Percentiles rank a stretch among this genome's conserved stretches.
phyloP scores from a whole-genome alignment of 2,888 invertebrate genomes.

The Lycaena phlaeas region DNA sequence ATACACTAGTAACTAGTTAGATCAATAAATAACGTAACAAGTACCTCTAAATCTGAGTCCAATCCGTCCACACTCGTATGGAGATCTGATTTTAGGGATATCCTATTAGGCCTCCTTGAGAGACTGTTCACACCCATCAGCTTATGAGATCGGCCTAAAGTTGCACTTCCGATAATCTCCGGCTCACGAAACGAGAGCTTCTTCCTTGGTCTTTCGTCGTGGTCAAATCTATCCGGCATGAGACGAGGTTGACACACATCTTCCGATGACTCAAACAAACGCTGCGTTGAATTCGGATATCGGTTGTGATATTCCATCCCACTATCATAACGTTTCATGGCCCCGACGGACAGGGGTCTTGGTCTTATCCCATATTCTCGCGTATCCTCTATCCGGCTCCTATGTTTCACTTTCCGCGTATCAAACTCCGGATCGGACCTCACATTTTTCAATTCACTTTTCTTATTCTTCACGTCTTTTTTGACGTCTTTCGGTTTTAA shows the following conservation, averaged over 20 bases:
- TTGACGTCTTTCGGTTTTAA: conserved; percentile 59
- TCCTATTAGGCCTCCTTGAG: conserved; percentile 41
- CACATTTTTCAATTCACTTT: conserved; percentile 44
- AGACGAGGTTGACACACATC: conserved; percentile 53
- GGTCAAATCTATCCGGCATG: conserved; percentile 38
- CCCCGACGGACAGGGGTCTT: conserved; percentile 55
- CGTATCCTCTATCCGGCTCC: conserved; percentile 44
- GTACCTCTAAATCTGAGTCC: conserved; percentile 75
- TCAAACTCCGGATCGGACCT: conserved; percentile 57
- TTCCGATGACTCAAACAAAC: conserved; percentile 48
- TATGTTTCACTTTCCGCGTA: conserved; percentile 44
- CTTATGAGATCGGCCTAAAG: conserved; percentile 52
- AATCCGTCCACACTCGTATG: conserved; percentile 72
- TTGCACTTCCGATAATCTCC: conserved; percentile 73
- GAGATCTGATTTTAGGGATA: conserved; percentile 41
- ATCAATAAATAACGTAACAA: no score
- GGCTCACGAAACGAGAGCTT: conserved; percentile 92
- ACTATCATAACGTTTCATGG: conserved; percentile 45
- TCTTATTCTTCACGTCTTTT: conserved; percentile 61
- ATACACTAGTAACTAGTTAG: no score
- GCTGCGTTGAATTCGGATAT: conserved; percentile 31
- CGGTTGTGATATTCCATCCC: conserved; percentile 35
- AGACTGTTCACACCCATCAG: conserved; percentile 60
- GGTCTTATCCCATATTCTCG: conserved; percentile 36
- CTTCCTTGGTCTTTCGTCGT: conserved; percentile 80